Percentiles rank a stretch among this genome's conserved stretches.
Evolutionary conservation across 2,888 invertebrate species (phyloP).

Genomic region (Bibio marci): DNA sequence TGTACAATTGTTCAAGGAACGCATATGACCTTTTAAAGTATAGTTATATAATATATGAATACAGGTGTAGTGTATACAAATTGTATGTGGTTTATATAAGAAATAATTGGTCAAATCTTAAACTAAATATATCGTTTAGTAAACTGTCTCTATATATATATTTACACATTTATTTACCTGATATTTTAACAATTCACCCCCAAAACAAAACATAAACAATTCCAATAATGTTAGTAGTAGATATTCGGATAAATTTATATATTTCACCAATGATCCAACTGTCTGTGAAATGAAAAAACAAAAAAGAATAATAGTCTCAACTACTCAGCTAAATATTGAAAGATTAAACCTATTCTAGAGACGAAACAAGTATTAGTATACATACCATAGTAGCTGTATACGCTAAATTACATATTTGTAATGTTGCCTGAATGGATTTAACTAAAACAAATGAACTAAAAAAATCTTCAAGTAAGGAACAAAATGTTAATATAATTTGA

Average conservation of each 20-base stretch:
- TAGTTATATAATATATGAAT: too few relatives aligned
- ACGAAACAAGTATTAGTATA: neutral
- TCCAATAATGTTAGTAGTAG: conserved; percentile 18
- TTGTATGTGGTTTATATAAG: too few relatives aligned
- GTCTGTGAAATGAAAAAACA: too few relatives aligned
- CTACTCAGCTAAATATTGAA: neutral
- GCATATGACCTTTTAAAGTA: too few relatives aligned
- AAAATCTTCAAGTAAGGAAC: conserved; percentile 20
- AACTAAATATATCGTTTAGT: too few relatives aligned
- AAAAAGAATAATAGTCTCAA: too few relatives aligned
- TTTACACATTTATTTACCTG: conserved; percentile 1
- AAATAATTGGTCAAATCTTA: too few relatives aligned
- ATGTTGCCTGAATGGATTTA: conserved; percentile 20
- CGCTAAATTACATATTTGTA: conserved; percentile 21
- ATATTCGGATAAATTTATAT: conserved; percentile 15
- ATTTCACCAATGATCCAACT: too few relatives aligned
- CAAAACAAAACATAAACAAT: conserved; percentile 22
- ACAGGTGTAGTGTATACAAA: too few relatives aligned
- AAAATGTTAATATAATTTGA: conserved; percentile 17
- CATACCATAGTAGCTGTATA: conserved; percentile 22
- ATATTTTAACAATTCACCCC: conserved; percentile 15
- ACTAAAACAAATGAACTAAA: conserved; percentile 22
- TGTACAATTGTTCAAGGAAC: too few relatives aligned
- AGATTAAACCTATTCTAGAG: too few relatives aligned
- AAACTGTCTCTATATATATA: too few relatives aligned